Conservation (phyloP, 2,113 vertebrate species). For the Poecile atricapillus region DNA sequence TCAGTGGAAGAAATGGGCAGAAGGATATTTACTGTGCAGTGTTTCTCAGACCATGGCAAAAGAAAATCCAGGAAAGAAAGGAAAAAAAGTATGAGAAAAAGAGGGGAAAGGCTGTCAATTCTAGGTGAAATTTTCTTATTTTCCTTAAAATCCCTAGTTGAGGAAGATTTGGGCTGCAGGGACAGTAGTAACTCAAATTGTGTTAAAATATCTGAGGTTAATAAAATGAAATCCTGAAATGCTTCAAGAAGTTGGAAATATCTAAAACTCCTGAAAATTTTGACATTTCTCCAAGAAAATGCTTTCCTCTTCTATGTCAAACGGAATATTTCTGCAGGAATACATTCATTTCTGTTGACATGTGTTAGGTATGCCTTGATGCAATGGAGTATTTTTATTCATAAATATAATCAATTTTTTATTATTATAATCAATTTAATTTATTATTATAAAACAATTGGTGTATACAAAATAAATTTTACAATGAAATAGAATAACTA, state of each 20-base stretch:
- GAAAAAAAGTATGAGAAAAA: not conserved
- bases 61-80: not conserved
- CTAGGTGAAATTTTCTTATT: not conserved
- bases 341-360: not conserved
- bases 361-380: not conserved
- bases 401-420: not conserved
- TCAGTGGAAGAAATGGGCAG: not conserved
- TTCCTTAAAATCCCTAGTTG: not conserved
- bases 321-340: not conserved
- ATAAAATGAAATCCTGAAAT: not conserved
- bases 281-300: not conserved
- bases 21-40: not conserved
- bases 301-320: not conserved
- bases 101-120: not conserved
- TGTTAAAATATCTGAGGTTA: not conserved
- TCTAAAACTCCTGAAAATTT: not conserved
- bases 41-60: not conserved
- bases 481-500: not conserved
- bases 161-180: not conserved
- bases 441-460: too few relatives aligned
- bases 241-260: not conserved
- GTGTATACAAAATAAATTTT: not conserved
- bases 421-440: too few relatives aligned
- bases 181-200: not conserved
- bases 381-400: not conserved